phyloP scores from a whole-genome alignment of 2,888 invertebrate genomes.

The Flexamia atlantica region DNA sequence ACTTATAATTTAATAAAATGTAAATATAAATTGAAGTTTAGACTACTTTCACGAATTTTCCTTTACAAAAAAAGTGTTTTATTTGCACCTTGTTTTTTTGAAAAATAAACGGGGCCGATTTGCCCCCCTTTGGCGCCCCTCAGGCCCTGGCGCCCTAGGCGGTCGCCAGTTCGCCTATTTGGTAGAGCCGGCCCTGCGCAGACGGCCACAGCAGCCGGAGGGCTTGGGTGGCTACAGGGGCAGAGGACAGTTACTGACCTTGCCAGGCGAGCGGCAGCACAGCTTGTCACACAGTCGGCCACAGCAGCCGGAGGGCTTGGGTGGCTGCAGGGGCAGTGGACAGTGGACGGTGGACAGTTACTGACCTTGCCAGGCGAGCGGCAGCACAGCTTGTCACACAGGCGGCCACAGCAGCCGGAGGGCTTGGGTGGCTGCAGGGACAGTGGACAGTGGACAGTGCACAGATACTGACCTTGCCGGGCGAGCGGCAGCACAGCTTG shows the following conservation, averaged over 20 bases:
- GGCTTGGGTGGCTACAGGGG: slow-evolving; percentile 30
- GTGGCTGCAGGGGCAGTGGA: slow-evolving; percentile 10
- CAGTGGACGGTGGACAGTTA: slow-evolving; percentile 57
- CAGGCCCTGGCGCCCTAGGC: no score
- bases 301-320: slow-evolving; percentile 52
- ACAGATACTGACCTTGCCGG: slow-evolving; percentile 23
- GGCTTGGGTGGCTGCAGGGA: slow-evolving; percentile 33
- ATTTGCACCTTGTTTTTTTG: no score
- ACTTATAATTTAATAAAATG: no score
- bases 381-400: neutral
- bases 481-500: slow-evolving; percentile 23
- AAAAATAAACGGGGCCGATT: no score
- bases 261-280: slow-evolving; percentile 24
- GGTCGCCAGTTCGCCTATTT: no score
- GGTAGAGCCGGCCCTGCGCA: neutral
- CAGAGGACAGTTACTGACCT: slow-evolving; percentile 26
- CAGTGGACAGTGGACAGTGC: no score
- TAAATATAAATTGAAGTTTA: no score
- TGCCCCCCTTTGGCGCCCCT: no score
- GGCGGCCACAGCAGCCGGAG: slow-evolving; percentile 47
- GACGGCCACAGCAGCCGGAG: slow-evolving; percentile 47
- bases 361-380: slow-evolving; percentile 31
- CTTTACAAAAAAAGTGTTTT: no score
- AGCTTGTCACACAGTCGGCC: slow-evolving; percentile 22
- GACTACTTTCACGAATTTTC: no score